Evolutionary conservation across 2,888 invertebrate species (phyloP).

Genomic region (Margaritifera margaritifera): DNA sequence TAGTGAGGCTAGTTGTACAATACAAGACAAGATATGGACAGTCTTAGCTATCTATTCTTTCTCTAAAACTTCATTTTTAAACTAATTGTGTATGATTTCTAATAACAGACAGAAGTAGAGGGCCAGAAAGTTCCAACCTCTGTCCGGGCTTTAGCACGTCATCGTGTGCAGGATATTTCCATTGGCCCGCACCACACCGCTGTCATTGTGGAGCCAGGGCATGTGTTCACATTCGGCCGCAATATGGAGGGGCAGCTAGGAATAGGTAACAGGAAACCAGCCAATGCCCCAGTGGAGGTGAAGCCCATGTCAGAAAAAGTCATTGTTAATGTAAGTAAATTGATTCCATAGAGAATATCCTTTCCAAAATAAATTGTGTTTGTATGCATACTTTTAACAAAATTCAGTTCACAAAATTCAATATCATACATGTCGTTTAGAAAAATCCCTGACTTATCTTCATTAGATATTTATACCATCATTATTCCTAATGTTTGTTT

Average conservation of each 20-base stretch:
- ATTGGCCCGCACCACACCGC: slow-evolving; percentile 80
- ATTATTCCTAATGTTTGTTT: too few relatives aligned
- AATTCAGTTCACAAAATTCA: too few relatives aligned
- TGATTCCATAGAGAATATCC: slow-evolving; percentile 1
- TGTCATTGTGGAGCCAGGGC: slow-evolving; percentile 79
- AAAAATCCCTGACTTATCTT: too few relatives aligned
- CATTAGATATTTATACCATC: too few relatives aligned
- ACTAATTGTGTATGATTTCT: not conserved
- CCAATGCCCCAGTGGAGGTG: slow-evolving; percentile 73
- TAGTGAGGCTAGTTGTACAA: too few relatives aligned
- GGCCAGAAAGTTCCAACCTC: slow-evolving; percentile 72
- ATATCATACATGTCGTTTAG: too few relatives aligned
- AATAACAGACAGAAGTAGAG: slow-evolving; percentile 72
- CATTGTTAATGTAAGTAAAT: slow-evolving; percentile 66
- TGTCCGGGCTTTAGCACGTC: slow-evolving; percentile 75
- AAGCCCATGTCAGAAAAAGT: slow-evolving; percentile 72
- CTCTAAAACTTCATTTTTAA: too few relatives aligned
- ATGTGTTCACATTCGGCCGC: slow-evolving; percentile 80
- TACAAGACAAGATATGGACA: too few relatives aligned
- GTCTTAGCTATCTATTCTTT: too few relatives aligned
- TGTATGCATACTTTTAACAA: too few relatives aligned
- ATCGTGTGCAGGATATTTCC: slow-evolving; percentile 77
- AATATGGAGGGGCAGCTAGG: slow-evolving; percentile 81
- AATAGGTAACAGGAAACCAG: slow-evolving; percentile 72
- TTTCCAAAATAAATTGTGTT: not conserved